Percentiles rank a stretch among this genome's conserved stretches.
Evolutionary conservation across 2,888 invertebrate species (phyloP).

Genomic region (Melieria omissa): DNA sequence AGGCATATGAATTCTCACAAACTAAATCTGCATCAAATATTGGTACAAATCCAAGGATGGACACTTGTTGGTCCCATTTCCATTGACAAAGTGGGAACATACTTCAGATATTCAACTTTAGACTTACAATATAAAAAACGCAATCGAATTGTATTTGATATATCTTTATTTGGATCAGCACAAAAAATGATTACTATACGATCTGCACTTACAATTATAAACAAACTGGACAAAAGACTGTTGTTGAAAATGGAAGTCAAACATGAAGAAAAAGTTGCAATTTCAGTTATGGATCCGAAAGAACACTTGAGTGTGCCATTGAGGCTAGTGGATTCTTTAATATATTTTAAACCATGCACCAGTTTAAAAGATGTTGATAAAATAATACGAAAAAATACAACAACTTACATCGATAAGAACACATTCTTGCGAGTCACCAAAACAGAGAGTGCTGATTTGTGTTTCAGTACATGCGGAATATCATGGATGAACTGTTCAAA

Average conservation of each 20-base stretch:
- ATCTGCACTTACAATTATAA: conserved; percentile 86
- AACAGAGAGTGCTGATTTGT: conserved; percentile 50
- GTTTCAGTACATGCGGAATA: conserved; percentile 61
- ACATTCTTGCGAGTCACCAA: conserved; percentile 19
- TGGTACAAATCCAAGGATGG: conserved; percentile 92
- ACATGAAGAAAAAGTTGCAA: conserved; percentile 43
- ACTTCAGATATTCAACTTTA: conserved; percentile 78
- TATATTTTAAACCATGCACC: conserved; percentile 70
- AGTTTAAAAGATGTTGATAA: conserved; percentile 37
- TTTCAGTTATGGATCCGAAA: conserved; percentile 65
- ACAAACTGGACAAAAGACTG: conserved; percentile 78
- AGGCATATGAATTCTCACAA: conserved; percentile 80
- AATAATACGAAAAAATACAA: conserved; percentile 21
- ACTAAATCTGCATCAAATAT: conserved; percentile 85
- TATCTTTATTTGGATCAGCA: conserved; percentile 92
- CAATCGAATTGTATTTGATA: conserved; percentile 90
- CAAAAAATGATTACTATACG: conserved; percentile 88
- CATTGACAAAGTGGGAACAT: conserved; percentile 95
- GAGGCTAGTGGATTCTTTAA: conserved; percentile 76
- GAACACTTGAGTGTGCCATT: conserved; percentile 81
- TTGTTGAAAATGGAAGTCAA: conserved; percentile 76
- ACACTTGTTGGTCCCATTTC: conserved; percentile 86
- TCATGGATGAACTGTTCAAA: conserved; percentile 57
- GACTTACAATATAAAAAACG: conserved; percentile 64
- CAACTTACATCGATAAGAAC: conserved; percentile 28